A percentile compares a stretch with the other conserved stretches of the same genome.
These are phyloP conservation scores for Anolis apletophallus DNA, from an alignment of 2,797 vertebrate genomes.

Conservation along the genomic window DNA sequence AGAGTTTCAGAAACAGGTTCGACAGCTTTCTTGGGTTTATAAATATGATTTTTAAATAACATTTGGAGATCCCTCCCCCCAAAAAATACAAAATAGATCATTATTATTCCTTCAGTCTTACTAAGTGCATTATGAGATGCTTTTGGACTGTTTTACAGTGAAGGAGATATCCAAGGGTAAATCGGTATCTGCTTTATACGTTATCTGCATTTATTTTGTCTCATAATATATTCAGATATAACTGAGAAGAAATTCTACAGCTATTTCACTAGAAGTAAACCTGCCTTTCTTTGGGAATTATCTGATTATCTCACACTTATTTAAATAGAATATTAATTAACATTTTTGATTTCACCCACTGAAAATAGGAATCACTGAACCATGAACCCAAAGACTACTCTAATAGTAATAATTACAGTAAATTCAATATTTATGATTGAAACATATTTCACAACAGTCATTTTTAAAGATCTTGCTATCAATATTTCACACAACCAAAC, in stretches of 20 bases:
- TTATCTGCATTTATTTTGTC: neutral
- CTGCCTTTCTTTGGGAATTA: neutral
- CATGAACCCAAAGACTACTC: constrained; percentile 20
- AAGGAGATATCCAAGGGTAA: neutral
- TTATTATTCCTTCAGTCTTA: neutral
- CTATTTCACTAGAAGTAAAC: neutral
- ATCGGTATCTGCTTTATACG: neutral
- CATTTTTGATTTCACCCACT: constrained; percentile 11
- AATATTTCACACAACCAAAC: constrained; percentile 12
- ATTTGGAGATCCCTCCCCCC: too few species aligned
- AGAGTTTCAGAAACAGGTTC: neutral
- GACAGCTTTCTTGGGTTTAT: neutral
- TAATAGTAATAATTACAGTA: constrained; percentile 3
- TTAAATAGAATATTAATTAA: constrained; percentile 4
- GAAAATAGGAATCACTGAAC: constrained; percentile 15
- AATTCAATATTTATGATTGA: neutral
- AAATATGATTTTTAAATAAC: neutral
- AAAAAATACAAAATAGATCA: neutral
- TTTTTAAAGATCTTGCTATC: constrained; percentile 6
- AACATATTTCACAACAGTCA: constrained; percentile 38
- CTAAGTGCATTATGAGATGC: neutral
- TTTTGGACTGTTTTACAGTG: neutral
- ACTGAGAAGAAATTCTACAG: neutral
- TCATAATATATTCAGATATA: neutral
- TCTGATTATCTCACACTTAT: neutral